These are phyloP conservation scores for Parnassius glacialis DNA, from an alignment of 2,888 invertebrate genomes.

Conservation along the genomic window DNA sequence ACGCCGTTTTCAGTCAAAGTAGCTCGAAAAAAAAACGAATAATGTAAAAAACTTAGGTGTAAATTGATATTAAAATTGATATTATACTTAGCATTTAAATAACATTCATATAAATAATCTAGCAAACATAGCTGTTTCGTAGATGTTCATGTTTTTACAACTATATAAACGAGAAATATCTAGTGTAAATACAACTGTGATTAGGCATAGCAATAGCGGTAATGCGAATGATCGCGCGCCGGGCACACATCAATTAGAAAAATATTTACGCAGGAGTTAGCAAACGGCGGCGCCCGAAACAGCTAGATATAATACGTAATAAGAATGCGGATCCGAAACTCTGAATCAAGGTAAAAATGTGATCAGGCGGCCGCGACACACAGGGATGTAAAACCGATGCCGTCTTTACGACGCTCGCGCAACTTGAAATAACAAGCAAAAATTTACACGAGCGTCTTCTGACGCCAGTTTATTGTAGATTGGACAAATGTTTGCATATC, in stretches of 20 bases:
- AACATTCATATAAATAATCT: no score
- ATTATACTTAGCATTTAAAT: no score
- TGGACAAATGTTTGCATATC: constrained; percentile 17
- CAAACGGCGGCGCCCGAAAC: constrained; percentile 60
- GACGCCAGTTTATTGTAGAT: constrained; percentile 13
- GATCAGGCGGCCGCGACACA: constrained; percentile 52
- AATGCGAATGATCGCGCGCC: constrained; percentile 43
- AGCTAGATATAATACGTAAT: constrained; percentile 48
- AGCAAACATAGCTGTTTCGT: no score
- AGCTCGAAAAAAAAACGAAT: no score
- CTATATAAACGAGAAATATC: neutral
- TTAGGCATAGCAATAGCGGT: constrained; percentile 3
- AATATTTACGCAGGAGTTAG: constrained; percentile 65
- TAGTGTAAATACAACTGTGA: neutral
- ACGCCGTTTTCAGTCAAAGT: no score
- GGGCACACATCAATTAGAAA: constrained; percentile 71
- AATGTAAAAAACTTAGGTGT: no score
- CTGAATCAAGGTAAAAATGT: constrained; percentile 70
- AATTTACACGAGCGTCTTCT: constrained; percentile 11
- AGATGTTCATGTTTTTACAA: no score
- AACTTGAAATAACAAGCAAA: constrained; percentile 24
- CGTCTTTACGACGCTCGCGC: constrained; percentile 34
- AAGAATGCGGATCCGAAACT: constrained; percentile 77
- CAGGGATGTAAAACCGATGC: constrained; percentile 41
- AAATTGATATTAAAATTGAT: no score